Percentiles rank a stretch among this genome's conserved stretches.
Evolutionary conservation across 2,888 invertebrate genomes (phyloP).

Genomic region (Dynastes grantii): DNA sequence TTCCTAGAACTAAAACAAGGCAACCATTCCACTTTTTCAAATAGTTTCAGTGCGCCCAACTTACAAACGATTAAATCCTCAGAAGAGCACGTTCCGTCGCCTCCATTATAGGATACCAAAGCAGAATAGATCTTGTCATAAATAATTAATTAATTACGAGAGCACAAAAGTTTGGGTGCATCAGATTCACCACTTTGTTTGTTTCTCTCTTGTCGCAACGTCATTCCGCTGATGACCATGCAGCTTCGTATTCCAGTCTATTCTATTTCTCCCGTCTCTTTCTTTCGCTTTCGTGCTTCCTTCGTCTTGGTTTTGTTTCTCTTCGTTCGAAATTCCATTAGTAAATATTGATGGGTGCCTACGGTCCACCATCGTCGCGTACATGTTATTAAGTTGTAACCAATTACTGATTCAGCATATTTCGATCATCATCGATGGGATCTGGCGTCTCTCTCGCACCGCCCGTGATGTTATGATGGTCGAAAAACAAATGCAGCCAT

Average conservation of each 20-base stretch:
- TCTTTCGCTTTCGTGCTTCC: no score
- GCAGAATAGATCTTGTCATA: constrained; percentile 27
- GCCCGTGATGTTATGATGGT: neutral
- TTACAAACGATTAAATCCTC: neutral
- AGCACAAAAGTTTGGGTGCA: constrained; percentile 30
- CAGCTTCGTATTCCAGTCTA: constrained; percentile 1
- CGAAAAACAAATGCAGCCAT: constrained; percentile 41
- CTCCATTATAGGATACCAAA: neutral
- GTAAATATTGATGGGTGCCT: constrained; percentile 56
- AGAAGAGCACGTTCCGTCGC: constrained; percentile 15
- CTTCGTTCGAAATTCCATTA: constrained; percentile 53
- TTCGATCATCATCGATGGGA: constrained; percentile 34
- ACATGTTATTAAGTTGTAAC: constrained; percentile 55
- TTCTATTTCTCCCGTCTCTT: neutral
- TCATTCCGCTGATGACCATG: neutral
- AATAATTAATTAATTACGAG: constrained; percentile 41
- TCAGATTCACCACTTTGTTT: constrained; percentile 21
- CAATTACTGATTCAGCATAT: constrained; percentile 58
- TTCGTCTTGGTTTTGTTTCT: neutral
- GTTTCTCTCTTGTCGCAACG: neutral
- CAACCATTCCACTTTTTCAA: no score
- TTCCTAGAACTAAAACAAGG: no score
- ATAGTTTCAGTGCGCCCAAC: no score
- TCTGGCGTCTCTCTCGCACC: constrained; percentile 1
- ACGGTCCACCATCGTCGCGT: constrained; percentile 49